Conservation (phyloP, 2,797 vertebrate genomes). For the Garrulus glandarius region DNA sequence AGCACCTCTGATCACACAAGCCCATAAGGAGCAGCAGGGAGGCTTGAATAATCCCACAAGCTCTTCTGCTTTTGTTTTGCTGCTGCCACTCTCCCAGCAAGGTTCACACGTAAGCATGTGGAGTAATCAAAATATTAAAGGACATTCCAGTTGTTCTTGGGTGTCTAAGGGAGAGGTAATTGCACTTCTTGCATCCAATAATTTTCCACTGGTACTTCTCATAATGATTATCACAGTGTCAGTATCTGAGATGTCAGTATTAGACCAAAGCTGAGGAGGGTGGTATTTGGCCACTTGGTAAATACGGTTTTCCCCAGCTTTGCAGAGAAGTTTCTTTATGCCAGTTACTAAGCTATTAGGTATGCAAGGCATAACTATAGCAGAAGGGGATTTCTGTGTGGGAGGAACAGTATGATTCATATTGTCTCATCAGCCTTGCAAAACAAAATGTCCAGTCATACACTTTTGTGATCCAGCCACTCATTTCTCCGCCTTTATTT, state of each 20-base stretch:
- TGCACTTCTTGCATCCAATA: neutral
- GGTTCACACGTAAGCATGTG: neutral
- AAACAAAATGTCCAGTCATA: constrained; percentile 48
- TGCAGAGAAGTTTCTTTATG: neutral
- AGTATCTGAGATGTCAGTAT: neutral
- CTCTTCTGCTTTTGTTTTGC: neutral
- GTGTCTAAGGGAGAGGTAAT: neutral
- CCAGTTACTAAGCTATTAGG: constrained; percentile 15
- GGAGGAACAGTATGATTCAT: constrained; percentile 62
- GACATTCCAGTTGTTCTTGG: neutral
- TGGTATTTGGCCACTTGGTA: neutral
- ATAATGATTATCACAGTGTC: neutral
- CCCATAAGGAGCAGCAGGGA: neutral
- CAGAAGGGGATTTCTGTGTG: constrained; percentile 67
- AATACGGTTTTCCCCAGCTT: neutral
- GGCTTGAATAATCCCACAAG: neutral
- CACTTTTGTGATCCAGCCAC: neutral
- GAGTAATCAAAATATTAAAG: neutral
- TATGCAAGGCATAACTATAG: constrained; percentile 17
- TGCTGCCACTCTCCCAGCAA: neutral
- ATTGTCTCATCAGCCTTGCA: constrained; percentile 30
- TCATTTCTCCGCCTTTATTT: constrained; percentile 8
- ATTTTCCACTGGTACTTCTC: neutral
- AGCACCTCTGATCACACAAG: neutral
- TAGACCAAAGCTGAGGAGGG: neutral